These are phyloP conservation scores for Rhizomys pruinosus DNA, from an alignment of 2,113 vertebrate genomes.

Conservation along the genomic window DNA sequence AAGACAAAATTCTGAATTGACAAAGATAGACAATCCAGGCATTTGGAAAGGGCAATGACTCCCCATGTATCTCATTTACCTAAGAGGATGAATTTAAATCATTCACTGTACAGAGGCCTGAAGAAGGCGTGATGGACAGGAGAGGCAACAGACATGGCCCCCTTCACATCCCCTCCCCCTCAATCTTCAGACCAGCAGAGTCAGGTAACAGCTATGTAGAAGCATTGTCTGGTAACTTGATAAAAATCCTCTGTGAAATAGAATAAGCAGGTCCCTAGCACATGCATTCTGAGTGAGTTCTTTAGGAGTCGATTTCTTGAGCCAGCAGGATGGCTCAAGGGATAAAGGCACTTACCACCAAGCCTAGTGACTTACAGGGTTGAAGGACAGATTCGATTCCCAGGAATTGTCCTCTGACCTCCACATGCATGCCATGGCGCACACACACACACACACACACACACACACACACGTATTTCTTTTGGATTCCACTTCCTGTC, in stretches of 20 bases:
- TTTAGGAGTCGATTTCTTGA: not conserved
- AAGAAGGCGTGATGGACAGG: not conserved
- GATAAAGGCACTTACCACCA: not conserved
- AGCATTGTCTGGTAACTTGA: not conserved
- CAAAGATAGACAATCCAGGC: not conserved
- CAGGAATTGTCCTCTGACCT: not conserved
- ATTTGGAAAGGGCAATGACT: not conserved
- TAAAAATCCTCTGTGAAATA: not conserved
- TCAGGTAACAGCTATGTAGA: too few species aligned
- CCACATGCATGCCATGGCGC: not conserved
- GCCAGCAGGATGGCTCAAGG: not conserved
- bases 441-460: not conserved
- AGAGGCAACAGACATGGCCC: not conserved
- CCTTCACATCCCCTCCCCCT: too few species aligned
- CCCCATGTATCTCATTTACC: not conserved
- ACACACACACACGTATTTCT: not conserved
- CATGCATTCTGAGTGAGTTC: not conserved
- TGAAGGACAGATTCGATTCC: not conserved
- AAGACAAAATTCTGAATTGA: not conserved
- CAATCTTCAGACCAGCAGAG: not conserved
- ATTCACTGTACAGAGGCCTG: not conserved
- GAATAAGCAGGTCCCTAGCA: fast-evolving
- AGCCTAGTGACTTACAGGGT: not conserved
- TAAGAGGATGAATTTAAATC: not conserved
- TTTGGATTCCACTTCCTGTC: too few species aligned